These are phyloP conservation scores for Halotydeus destructor DNA, from an alignment of 1,140 invertebrate species.

Conservation along the genomic window DNA sequence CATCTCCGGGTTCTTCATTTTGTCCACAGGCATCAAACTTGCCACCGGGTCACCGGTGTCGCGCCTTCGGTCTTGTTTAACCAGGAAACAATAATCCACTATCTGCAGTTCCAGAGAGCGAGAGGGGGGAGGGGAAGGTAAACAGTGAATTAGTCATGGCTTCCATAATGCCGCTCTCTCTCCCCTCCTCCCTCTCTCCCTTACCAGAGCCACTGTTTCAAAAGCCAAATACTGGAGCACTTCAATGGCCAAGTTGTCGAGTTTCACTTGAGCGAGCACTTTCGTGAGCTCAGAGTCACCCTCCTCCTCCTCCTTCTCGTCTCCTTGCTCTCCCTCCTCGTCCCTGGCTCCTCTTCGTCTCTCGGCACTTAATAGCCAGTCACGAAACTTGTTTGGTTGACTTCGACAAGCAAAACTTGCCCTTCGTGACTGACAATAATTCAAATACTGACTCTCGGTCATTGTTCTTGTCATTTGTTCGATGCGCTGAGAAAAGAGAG, in stretches of 20 bases:
- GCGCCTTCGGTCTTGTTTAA: conserved; percentile 34
- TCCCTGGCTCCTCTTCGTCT: too few species aligned
- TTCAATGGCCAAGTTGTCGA: conserved; percentile 30
- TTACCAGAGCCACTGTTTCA: conserved; percentile 41
- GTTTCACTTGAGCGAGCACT: conserved; percentile 20
- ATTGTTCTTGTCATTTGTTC: conserved; percentile 21
- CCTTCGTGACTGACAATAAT: conserved; percentile 29
- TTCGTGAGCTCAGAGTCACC: too few species aligned
- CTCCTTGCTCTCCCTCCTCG: too few species aligned
- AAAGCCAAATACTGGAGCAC: conserved; percentile 40
- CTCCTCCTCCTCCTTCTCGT: too few species aligned
- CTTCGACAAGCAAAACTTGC: conserved; percentile 28
- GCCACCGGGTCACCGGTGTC: conserved; percentile 27
- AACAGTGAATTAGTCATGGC: not conserved
- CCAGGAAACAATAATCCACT: conserved; percentile 38
- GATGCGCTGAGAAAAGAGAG: conserved; percentile 19
- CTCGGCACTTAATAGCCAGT: conserved; percentile 30
- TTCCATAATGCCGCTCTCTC: conserved; percentile 5
- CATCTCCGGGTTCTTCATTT: conserved; percentile 20
- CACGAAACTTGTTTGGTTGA: conserved; percentile 30
- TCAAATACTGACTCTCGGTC: conserved; percentile 22
- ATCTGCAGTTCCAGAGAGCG: too few species aligned
- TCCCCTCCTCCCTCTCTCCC: not conserved
- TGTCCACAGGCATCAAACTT: conserved; percentile 17
- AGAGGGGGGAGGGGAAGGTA: too few species aligned